Evolutionary conservation across 35 echinoderm and acorn worm genomes (phyloP).

Genomic region (Stichopus chloronotus): DNA sequence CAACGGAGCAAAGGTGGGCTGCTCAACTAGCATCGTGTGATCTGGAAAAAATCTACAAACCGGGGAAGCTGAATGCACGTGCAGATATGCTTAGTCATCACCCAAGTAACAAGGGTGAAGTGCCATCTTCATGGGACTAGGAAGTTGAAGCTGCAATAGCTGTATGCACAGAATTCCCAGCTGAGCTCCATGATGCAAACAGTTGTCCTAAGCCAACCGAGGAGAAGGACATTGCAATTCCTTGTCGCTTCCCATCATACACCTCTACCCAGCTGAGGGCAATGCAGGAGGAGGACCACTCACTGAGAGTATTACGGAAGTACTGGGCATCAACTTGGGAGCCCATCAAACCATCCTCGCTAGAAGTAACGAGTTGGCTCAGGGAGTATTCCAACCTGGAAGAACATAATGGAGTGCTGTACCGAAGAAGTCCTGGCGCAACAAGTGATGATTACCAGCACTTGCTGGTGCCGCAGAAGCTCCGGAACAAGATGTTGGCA

Average conservation of each 20-base stretch:
- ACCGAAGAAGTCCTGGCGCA: not conserved
- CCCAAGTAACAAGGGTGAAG: not conserved
- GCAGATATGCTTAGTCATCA: conserved; percentile 6
- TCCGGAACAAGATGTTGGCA: not conserved
- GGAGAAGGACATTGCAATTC: not conserved
- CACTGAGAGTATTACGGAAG: conserved; percentile 3
- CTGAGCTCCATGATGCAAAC: not conserved
- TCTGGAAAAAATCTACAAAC: not conserved
- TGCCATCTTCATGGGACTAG: not conserved
- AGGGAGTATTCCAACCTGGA: conserved; percentile 13
- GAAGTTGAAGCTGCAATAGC: not conserved
- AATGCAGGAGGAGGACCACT: not conserved
- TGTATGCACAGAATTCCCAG: not conserved
- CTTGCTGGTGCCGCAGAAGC: not conserved
- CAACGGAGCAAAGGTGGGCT: conserved; percentile 18
- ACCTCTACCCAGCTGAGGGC: not conserved
- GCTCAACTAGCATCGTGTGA: not conserved
- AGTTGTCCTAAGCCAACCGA: not conserved
- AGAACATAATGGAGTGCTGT: conserved; percentile 34
- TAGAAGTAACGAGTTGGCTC: conserved; percentile 32
- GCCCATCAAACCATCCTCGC: too few species aligned
- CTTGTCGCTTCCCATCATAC: not conserved
- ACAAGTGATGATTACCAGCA: not conserved
- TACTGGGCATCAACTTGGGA: not conserved
- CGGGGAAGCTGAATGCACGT: not conserved